Evolutionary conservation across 2,113 vertebrate genomes (phyloP).

Genomic region (Aix galericulata): DNA sequence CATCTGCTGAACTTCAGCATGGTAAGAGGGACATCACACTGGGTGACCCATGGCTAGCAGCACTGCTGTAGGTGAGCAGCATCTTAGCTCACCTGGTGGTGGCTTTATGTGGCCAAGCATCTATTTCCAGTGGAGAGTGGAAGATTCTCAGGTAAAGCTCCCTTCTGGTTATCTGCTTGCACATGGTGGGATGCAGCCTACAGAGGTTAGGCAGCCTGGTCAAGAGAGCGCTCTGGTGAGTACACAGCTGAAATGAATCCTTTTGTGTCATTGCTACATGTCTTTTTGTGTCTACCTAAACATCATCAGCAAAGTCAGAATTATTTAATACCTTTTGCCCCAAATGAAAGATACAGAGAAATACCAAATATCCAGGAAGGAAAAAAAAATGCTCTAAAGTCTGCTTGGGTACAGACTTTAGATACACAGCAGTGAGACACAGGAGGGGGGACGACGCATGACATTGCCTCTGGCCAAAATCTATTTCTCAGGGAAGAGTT

Average conservation of each 20-base stretch:
- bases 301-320: not conserved
- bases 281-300: not conserved
- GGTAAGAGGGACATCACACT: not conserved
- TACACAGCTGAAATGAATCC: not conserved
- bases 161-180: not conserved
- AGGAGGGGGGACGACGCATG: not conserved
- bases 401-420: constrained; percentile 8
- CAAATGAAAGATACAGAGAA: not conserved
- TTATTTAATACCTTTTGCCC: constrained; percentile 9
- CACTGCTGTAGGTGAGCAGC: not conserved
- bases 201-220: not conserved
- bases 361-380: not conserved
- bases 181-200: rapidly evolving
- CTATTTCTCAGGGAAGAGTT: constrained; percentile 37
- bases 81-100: not conserved
- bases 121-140: not conserved
- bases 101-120: not conserved
- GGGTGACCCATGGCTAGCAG: not conserved
- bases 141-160: not conserved
- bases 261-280: not conserved
- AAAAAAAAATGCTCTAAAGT: not conserved
- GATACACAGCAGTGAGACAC: constrained; percentile 6
- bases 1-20: not conserved
- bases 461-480: constrained; percentile 36
- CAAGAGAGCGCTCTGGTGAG: not conserved